Conservation (phyloP, 2,888 invertebrate species). For the Plagiodera versicolora region DNA sequence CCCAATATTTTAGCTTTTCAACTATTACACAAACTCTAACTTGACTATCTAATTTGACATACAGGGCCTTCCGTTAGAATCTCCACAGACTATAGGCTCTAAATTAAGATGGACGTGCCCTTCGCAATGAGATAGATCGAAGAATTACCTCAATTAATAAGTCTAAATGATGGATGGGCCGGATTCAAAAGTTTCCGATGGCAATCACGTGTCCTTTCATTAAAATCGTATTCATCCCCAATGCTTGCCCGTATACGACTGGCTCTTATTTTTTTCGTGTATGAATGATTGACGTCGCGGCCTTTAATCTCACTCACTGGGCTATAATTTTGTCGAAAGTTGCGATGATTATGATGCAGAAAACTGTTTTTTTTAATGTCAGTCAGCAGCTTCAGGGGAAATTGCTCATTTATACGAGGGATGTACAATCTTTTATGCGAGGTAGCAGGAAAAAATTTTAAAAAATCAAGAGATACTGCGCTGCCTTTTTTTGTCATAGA, state of each 20-base stretch:
- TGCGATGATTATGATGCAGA: conserved; percentile 20
- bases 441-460: neutral
- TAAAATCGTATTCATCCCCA: conserved; percentile 21
- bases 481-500: neutral
- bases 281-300: conserved; percentile 15
- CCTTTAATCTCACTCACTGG: conserved; percentile 26
- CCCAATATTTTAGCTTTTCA: too few species aligned
- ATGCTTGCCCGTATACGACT: conserved; percentile 22
- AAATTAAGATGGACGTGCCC: neutral
- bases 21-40: too few species aligned
- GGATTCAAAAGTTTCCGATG: conserved; percentile 21
- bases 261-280: conserved; percentile 17
- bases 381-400: conserved; percentile 16
- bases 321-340: conserved; percentile 24
- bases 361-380: conserved; percentile 12
- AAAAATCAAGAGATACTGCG: neutral
- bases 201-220: conserved; percentile 20
- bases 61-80: neutral
- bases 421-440: neutral
- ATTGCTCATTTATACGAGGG: neutral
- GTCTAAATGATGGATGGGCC: conserved; percentile 17
- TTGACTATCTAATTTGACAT: too few species aligned
- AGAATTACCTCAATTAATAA: conserved; percentile 9
- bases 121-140: neutral
- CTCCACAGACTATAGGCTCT: neutral